phyloP scores from a whole-genome alignment of 2,888 invertebrate species.

The Pristionchus arcanus region DNA sequence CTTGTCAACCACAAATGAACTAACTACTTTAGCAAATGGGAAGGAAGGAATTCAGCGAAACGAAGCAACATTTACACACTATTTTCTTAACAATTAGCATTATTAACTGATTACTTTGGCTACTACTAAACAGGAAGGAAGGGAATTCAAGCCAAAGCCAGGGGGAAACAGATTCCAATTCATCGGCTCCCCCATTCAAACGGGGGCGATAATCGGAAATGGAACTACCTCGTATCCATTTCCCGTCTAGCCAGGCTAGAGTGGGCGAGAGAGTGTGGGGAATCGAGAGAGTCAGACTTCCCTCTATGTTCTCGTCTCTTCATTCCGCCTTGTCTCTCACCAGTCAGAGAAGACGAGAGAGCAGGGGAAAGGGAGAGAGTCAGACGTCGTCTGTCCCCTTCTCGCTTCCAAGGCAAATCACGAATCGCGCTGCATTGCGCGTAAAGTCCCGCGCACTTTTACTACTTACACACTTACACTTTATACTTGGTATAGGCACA shows the following conservation, averaged over 20 bases:
- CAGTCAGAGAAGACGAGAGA: not conserved
- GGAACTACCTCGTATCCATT: constrained; percentile 8
- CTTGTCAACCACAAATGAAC: too few relatives aligned
- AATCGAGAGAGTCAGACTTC: not conserved
- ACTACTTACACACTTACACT: not conserved
- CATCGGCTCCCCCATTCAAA: not conserved
- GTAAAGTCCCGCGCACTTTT: constrained; percentile 39
- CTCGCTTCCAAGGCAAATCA: constrained; percentile 7
- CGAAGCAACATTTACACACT: too few relatives aligned
- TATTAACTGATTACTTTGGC: too few relatives aligned
- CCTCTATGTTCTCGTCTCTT: not conserved
- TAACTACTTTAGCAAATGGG: too few relatives aligned
- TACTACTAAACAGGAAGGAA: not conserved
- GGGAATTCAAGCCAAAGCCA: not conserved
- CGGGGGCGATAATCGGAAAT: constrained; percentile 44
- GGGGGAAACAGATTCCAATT: not conserved
- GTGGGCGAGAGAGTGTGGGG: not conserved
- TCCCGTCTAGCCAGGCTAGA: not conserved
- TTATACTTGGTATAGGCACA: not conserved
- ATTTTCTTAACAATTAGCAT: too few relatives aligned
- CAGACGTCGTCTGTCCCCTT: not conserved
- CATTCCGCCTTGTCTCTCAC: too few relatives aligned
- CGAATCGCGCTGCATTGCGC: not conserved
- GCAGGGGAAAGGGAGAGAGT: not conserved
- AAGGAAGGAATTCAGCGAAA: too few relatives aligned